Percentiles rank a stretch among this genome's conserved stretches.
Conservation (phyloP, 2,797 vertebrate species). For the Poecilia picta region DNA sequence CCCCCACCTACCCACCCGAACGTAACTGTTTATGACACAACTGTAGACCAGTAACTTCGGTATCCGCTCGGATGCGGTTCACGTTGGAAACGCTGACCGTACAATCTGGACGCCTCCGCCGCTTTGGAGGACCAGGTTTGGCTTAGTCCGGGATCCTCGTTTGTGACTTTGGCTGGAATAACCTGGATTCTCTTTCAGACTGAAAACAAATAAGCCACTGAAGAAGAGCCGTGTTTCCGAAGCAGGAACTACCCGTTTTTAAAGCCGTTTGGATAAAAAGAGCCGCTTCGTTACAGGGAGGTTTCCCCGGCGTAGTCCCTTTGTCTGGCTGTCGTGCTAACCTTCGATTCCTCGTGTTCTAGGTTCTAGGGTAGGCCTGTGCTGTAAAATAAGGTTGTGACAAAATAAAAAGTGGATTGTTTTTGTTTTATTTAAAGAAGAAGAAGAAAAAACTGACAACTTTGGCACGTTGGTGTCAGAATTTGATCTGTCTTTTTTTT, state of each 20-base stretch:
- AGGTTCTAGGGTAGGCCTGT: conserved; percentile 83
- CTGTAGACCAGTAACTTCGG: conserved; percentile 67
- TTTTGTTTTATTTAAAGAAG: conserved; percentile 69
- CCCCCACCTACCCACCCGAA: neutral
- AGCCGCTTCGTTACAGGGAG: conserved; percentile 77
- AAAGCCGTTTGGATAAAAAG: conserved; percentile 64
- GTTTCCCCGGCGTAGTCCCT: conserved; percentile 69
- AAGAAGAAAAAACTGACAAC: conserved; percentile 34
- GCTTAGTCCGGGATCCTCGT: conserved; percentile 39
- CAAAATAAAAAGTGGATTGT: conserved; percentile 62
- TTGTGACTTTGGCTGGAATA: conserved; percentile 47
- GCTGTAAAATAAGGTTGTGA: conserved; percentile 81
- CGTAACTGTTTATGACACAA: conserved; percentile 66
- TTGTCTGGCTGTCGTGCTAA: conserved; percentile 84
- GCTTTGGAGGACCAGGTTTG: conserved; percentile 21
- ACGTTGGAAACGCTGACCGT: conserved; percentile 18
- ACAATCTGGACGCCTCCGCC: conserved; percentile 46
- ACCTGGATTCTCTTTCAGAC: conserved; percentile 65
- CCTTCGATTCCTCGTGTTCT: conserved; percentile 76
- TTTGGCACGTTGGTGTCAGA: conserved; percentile 75
- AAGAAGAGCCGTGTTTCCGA: conserved; percentile 56
- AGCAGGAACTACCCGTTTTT: conserved; percentile 64
- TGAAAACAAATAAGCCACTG: conserved; percentile 42
- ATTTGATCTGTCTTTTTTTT: conserved; percentile 63
- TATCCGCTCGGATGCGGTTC: conserved; percentile 32